Conservation (phyloP, 2,888 invertebrate genomes). For the Eugnorisma glareosa region DNA sequence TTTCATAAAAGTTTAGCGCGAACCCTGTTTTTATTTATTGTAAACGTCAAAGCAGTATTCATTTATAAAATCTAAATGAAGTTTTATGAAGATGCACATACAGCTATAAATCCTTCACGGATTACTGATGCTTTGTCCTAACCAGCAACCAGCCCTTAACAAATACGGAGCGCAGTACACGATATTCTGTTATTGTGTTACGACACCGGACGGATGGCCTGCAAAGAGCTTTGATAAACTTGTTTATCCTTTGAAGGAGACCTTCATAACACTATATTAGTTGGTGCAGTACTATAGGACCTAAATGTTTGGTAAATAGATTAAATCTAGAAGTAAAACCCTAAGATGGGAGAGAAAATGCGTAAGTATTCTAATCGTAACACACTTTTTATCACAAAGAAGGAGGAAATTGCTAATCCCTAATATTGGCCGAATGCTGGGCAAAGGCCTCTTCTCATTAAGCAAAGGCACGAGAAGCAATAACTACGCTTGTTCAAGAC, state of each 20-base stretch:
- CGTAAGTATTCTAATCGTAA: neutral
- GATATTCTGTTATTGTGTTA: slow-evolving; percentile 48
- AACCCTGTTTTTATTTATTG: neutral
- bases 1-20: neutral
- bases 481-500: neutral
- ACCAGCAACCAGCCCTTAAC: neutral
- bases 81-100: neutral
- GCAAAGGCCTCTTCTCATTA: no score
- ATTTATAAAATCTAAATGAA: neutral
- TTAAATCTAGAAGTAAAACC: neutral
- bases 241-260: slow-evolving; percentile 43
- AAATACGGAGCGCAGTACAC: neutral
- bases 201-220: slow-evolving; percentile 1
- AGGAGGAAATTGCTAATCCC: neutral
- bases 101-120: neutral
- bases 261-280: neutral
- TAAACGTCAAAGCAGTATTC: neutral
- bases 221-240: slow-evolving; percentile 50
- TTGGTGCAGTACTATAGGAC: neutral
- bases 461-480: neutral
- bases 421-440: neutral
- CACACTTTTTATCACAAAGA: neutral
- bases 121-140: slow-evolving; percentile 7
- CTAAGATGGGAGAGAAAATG: neutral
- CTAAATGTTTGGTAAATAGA: neutral